phyloP scores from a whole-genome alignment of 2,113 vertebrate genomes.

The Oceanodroma tethys region DNA sequence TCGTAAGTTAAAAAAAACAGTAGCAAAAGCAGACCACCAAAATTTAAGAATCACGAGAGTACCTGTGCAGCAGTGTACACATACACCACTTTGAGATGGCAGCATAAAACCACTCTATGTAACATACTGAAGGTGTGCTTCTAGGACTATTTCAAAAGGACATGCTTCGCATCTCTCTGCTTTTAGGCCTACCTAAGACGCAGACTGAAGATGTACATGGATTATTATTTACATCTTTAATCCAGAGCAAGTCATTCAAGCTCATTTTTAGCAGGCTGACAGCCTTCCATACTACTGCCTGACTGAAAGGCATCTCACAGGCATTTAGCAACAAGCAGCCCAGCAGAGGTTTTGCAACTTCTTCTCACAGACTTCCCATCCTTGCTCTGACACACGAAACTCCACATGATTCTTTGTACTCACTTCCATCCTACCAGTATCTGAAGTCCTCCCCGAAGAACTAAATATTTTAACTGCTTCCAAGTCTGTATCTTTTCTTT shows the following conservation, averaged over 20 bases:
- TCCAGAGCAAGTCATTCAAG: background rate
- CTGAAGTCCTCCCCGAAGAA: background rate
- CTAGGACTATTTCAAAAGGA: background rate
- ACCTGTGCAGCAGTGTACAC: rapidly evolving
- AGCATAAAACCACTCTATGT: background rate
- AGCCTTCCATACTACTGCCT: background rate
- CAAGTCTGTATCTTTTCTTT: background rate
- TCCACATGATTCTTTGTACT: rapidly evolving
- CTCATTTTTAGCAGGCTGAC: background rate
- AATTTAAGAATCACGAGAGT: background rate
- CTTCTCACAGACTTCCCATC: background rate
- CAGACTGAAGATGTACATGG: background rate
- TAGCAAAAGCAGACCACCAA: background rate
- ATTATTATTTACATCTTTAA: background rate
- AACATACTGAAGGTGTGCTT: background rate
- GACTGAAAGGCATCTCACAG: background rate
- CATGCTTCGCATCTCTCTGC: background rate
- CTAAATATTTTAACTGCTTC: background rate
- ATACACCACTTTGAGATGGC: background rate
- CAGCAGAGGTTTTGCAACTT: background rate
- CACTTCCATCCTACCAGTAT: background rate
- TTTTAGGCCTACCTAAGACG: background rate
- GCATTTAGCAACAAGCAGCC: background rate
- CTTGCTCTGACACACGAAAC: background rate
- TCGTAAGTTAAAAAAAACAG: background rate